Evolutionary conservation across 2,888 invertebrate genomes (phyloP), one percentile per base, ranked within the genome.

Genomic region (Chaitophorus viminalis): DNA sequence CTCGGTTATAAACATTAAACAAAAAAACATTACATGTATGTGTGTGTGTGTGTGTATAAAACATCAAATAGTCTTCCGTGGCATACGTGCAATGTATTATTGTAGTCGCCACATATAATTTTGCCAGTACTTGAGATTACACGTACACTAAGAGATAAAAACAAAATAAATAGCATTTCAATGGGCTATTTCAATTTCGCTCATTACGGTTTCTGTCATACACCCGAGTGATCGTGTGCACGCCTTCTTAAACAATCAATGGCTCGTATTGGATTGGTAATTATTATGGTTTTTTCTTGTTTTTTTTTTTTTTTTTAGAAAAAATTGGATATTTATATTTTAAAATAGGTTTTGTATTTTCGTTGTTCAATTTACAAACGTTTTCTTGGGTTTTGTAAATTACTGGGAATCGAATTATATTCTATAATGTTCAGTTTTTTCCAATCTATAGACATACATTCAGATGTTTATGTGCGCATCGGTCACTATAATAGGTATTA

Each of bases 201-300:
- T 87, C 79, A 74, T 81, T 81, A 81, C 72, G 74, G 79, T 60
- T 74, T 65, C 31, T 81, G 74, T 65, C 81, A 52, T 74, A 52
- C 84, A 33, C 25, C 46, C 25, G 39, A 76, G 33, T 31, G 84
- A 77, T 77, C n/a, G 84, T 46, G 84, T 46, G 36, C 31, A 60
- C 76, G 83, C 65, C 39, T 46, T 31, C 36, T 18, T 68, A 33
- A n/a, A 31, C 46, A 36, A 8, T 46, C 46, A 25, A 85, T 85
- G 84, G 76, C 84, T 85, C 84, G 76, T 77, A 68, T 85, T 17
- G 84, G 76, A 85, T 52, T 46, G 84, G 84, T 85, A 85, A 85
- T 77, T 83, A 83, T 81, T 25, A 31, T 21, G n/a, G 8, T 9
- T 18, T 14, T 29, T 39, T 39, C 39, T 60, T 21, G 68, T 25